These are phyloP conservation scores for Listronotus bonariensis DNA, from an alignment of 1,140 invertebrate species.

Conservation along the genomic window DNA sequence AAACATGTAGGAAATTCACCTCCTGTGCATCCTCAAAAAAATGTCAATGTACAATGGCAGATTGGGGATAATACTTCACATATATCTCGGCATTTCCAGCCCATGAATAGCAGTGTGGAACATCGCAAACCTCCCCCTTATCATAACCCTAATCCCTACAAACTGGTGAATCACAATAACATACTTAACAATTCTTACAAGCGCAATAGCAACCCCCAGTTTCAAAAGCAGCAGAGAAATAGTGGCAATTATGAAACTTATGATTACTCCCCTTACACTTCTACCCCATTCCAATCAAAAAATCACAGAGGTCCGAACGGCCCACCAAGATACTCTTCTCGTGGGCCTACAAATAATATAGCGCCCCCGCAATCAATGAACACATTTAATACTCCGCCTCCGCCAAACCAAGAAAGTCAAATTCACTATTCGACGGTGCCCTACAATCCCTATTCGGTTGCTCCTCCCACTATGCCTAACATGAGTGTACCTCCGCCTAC, in stretches of 20 bases:
- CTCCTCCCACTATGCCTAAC: slow-evolving; percentile 34
- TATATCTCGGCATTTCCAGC: background rate
- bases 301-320: background rate
- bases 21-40: background rate
- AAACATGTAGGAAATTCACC: no score
- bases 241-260: background rate
- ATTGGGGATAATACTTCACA: background rate
- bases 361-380: slow-evolving; percentile 10
- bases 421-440: slow-evolving; percentile 17
- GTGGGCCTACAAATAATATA: background rate
- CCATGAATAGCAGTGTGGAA: background rate
- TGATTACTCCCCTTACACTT: background rate
- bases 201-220: background rate
- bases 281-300: background rate
- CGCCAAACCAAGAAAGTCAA: slow-evolving; percentile 13
- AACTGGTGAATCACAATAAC: slow-evolving; percentile 1
- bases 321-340: slow-evolving; percentile 2
- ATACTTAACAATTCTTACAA: background rate
- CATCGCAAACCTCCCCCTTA: background rate
- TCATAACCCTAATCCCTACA: background rate
- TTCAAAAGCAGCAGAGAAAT: background rate
- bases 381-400: slow-evolving; percentile 10
- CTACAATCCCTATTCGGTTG: slow-evolving; percentile 19
- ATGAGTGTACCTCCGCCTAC: slow-evolving; percentile 38
- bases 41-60: background rate